These are phyloP conservation scores for Epiblema foenella DNA, from an alignment of 2,888 invertebrate species.

Conservation along the genomic window DNA sequence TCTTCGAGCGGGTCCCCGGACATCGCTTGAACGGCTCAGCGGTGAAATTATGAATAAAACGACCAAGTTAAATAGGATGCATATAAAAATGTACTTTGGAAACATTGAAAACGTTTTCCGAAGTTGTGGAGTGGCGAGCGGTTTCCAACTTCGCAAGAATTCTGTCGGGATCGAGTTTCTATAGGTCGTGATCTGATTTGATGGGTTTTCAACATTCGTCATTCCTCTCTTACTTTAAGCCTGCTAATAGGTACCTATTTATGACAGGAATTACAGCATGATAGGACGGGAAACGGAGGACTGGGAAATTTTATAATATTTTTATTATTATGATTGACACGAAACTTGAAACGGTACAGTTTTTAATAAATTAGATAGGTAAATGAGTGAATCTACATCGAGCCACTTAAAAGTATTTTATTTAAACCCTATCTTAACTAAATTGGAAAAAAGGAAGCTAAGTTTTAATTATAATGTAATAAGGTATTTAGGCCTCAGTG, in stretches of 20 bases:
- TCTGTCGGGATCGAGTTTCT: constrained; percentile 38
- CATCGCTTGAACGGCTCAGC: constrained; percentile 40
- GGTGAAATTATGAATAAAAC: constrained; percentile 58
- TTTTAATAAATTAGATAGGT: no score
- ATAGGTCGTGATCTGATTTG: neutral
- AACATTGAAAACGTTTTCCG: constrained; percentile 73
- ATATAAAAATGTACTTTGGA: constrained; percentile 59
- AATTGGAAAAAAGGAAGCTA: no score
- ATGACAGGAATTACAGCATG: neutral
- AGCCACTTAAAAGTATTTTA: no score
- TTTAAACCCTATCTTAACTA: no score
- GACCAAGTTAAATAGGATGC: constrained; percentile 58
- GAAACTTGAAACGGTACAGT: no score
- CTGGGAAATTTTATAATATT: neutral
- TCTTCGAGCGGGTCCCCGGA: constrained; percentile 32
- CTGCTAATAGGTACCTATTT: neutral
- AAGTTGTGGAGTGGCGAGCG: constrained; percentile 54
- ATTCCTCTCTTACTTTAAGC: neutral
- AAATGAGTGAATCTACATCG: no score
- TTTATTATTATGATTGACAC: neutral
- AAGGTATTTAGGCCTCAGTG: no score
- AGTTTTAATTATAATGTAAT: no score
- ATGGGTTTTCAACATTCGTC: neutral
- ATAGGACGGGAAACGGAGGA: neutral
- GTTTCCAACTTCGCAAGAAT: constrained; percentile 67